Percentiles rank a stretch among this genome's conserved stretches.
Evolutionary conservation across 2,888 invertebrate genomes (phyloP).

Genomic region (Amiota communis): DNA sequence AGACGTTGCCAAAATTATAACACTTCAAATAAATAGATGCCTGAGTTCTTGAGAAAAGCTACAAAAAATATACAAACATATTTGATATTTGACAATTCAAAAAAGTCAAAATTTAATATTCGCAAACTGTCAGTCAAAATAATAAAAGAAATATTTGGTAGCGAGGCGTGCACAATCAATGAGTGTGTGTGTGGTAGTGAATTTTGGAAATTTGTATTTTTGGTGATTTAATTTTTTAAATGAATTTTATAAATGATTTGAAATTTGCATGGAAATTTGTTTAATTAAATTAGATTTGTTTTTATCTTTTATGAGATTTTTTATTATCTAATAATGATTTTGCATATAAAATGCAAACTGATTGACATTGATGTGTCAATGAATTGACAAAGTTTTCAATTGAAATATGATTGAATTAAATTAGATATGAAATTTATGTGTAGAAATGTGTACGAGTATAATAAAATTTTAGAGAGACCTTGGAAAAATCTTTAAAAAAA

Average conservation of each 20-base stretch:
- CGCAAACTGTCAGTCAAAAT: constrained; percentile 52
- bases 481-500: no score
- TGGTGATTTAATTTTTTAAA: not conserved
- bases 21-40: constrained; percentile 37
- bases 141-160: constrained; percentile 23
- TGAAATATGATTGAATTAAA: not conserved
- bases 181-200: not conserved
- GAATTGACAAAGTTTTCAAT: not conserved
- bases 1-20: constrained; percentile 47
- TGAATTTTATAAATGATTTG: not conserved
- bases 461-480: no score
- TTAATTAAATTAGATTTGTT: constrained; percentile 14
- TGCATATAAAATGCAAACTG: constrained; percentile 48
- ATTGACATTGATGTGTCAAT: constrained; percentile 39
- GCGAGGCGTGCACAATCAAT: no score
- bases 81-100: not conserved
- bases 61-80: constrained; percentile 31
- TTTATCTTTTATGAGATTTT: no score
- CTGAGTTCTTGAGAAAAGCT: constrained; percentile 13
- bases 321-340: constrained; percentile 31
- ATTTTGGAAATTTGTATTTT: not conserved
- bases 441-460: no score
- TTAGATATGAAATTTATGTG: not conserved
- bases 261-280: constrained; percentile 37
- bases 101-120: constrained; percentile 53